Evolutionary conservation across 2,113 vertebrate species (phyloP).

Genomic region (Meleagris gallopavo): DNA sequence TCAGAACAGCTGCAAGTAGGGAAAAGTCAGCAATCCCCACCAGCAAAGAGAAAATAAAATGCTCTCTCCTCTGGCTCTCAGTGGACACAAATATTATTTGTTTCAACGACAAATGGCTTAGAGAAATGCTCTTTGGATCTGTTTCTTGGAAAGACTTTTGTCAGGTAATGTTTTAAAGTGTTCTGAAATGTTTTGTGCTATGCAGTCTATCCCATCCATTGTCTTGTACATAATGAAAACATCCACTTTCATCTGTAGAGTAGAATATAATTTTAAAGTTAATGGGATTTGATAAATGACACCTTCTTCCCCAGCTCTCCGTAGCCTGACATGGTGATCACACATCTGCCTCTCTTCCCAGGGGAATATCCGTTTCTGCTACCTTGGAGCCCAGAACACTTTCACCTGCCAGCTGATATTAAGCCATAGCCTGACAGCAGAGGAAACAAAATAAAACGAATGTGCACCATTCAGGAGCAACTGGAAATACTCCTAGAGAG

Average conservation of each 20-base stretch:
- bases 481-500: slow-evolving; percentile 32
- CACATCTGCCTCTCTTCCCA: background rate
- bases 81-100: slow-evolving; percentile 20
- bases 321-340: background rate
- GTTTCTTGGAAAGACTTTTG: slow-evolving; percentile 22
- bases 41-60: slow-evolving; percentile 36
- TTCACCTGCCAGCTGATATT: slow-evolving; percentile 17
- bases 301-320: background rate
- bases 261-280: slow-evolving; percentile 29
- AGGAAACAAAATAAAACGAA: slow-evolving; percentile 35
- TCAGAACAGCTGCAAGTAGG: background rate
- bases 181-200: background rate
- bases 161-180: slow-evolving; percentile 12
- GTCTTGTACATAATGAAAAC: background rate
- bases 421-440: slow-evolving; percentile 39
- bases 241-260: background rate
- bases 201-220: background rate
- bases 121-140: background rate
- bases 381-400: background rate
- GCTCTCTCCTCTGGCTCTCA: slow-evolving; percentile 48
- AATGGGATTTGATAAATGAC: slow-evolving; percentile 13
- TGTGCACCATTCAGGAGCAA: background rate
- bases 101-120: slow-evolving; percentile 46
- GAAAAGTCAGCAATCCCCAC: slow-evolving; percentile 33
- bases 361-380: slow-evolving; percentile 34